These are phyloP conservation scores for Saccostrea glomerata DNA, from an alignment of 1,140 invertebrate genomes.

Conservation along the genomic window DNA sequence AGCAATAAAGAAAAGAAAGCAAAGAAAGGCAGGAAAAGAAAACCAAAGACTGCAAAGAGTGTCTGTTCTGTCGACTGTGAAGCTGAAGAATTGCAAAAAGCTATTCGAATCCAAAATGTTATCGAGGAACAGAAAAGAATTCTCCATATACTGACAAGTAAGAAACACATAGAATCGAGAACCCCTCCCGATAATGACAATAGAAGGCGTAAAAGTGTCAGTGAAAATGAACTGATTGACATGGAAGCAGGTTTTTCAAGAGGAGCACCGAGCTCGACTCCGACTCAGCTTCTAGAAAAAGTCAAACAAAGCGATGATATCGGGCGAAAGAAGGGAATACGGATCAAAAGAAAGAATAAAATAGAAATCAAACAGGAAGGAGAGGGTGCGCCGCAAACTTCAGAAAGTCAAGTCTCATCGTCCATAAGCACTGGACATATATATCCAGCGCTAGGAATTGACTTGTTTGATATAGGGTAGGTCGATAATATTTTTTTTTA, in stretches of 20 bases:
- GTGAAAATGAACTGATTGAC: neutral
- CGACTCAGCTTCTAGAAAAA: neutral
- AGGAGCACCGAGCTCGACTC: neutral
- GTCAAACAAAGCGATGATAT: neutral
- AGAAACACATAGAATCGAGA: neutral
- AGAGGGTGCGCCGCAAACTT: neutral
- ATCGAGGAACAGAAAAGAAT: slow-evolving; percentile 9
- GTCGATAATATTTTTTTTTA: neutral
- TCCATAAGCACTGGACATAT: neutral
- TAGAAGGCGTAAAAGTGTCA: neutral
- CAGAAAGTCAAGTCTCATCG: neutral
- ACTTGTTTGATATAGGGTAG: neutral
- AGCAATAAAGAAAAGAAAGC: neutral
- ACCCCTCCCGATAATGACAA: neutral
- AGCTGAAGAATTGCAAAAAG: neutral
- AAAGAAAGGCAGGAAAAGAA: neutral
- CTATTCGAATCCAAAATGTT: slow-evolving; percentile 16
- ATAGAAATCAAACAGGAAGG: slow-evolving; percentile 12
- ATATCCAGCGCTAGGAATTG: neutral
- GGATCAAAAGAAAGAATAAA: slow-evolving; percentile 26
- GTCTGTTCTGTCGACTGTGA: neutral
- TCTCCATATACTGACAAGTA: neutral
- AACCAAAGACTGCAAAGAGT: neutral
- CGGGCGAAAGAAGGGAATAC: slow-evolving; percentile 7
- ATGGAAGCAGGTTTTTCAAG: neutral